phyloP scores from a whole-genome alignment of 37 sponge, comb jelly and placozoan genomes.

The Hormiphora californensis region DNA sequence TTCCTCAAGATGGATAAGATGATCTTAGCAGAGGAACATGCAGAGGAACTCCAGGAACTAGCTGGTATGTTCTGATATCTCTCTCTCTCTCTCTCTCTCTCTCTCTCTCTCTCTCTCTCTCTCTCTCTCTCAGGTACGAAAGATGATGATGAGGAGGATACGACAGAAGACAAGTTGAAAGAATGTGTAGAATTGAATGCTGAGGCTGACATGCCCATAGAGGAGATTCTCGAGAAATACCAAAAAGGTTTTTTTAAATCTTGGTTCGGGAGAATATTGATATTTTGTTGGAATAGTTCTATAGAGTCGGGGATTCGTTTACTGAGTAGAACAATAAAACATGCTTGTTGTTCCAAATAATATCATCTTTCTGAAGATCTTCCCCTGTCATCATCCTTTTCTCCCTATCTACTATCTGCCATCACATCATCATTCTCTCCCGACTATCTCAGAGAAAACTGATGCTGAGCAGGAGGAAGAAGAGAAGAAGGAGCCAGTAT shows the following conservation, averaged over 20 bases:
- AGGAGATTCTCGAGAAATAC: conserved; percentile 65
- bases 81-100: background rate
- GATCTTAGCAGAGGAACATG: background rate
- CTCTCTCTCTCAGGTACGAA: background rate
- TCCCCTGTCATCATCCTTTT: no score
- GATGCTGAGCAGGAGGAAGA: background rate
- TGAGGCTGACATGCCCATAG: conserved; percentile 77
- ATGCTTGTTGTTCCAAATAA: no score
- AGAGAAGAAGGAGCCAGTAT: background rate
- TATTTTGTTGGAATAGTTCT: background rate
- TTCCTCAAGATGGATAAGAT: conserved; percentile 70
- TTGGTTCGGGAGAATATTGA: background rate
- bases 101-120: background rate
- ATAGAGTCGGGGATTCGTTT: background rate
- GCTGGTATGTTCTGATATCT: conserved; percentile 5
- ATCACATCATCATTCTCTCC: no score
- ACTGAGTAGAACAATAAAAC: no score
- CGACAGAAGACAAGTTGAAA: conserved; percentile 55
- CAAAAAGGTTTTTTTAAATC: conserved; percentile 2
- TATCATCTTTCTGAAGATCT: no score
- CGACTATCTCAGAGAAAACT: no score
- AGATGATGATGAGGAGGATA: conserved; percentile 37
- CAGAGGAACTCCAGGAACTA: conserved; percentile 20
- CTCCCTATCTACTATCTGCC: no score
- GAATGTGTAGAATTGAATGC: conserved; percentile 62